Percentiles rank a stretch among this genome's conserved stretches.
phyloP scores from a whole-genome alignment of 2,797 vertebrate species.

The Oophaga sylvatica region DNA sequence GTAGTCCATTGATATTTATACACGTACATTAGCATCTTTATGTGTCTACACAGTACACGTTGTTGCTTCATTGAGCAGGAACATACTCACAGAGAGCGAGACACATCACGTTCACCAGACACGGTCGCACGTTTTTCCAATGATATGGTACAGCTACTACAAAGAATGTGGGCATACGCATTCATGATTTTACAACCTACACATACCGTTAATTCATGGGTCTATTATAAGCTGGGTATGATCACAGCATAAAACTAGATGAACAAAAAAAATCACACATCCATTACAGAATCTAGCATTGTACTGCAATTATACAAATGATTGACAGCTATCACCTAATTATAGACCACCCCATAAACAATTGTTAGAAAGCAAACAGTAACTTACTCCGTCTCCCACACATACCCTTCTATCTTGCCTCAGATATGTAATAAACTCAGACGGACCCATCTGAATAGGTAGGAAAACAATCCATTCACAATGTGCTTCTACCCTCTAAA shows the following conservation, averaged over 20 bases:
- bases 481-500: background rate
- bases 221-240: background rate
- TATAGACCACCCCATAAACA: background rate
- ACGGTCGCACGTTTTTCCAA: constrained; percentile 1
- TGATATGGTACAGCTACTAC: constrained; percentile 35
- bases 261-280: background rate
- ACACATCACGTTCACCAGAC: constrained; percentile 27
- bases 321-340: background rate
- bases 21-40: constrained; percentile 32
- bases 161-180: constrained; percentile 1
- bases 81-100: background rate
- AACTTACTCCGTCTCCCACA: background rate
- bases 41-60: constrained; percentile 33
- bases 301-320: background rate
- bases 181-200: constrained; percentile 19
- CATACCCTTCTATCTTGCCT: background rate
- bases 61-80: constrained; percentile 26
- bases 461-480: background rate
- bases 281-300: background rate
- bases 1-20: constrained; percentile 11
- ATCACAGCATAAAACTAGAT: background rate
- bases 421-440: background rate
- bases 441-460: background rate
- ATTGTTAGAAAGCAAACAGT: constrained; percentile 4
- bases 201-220: background rate